Evolutionary conservation across 1,140 invertebrate genomes (phyloP).

Genomic region (Cyclina sinensis): DNA sequence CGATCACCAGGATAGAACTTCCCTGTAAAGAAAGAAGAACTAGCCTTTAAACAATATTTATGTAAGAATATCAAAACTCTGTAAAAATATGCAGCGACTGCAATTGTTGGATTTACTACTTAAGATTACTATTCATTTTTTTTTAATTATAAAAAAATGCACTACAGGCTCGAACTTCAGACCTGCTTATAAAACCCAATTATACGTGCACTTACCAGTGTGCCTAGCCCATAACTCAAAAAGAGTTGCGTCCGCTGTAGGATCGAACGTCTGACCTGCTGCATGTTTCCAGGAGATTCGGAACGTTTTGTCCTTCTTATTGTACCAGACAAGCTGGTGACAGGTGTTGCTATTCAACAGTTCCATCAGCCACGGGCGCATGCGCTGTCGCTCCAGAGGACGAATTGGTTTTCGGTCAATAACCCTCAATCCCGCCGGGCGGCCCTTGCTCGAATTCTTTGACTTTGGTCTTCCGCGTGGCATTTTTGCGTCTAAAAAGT

Average conservation of each 20-base stretch:
- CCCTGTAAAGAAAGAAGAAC: slow-evolving; percentile 25
- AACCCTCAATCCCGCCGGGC: background rate
- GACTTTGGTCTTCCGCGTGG: slow-evolving; percentile 29
- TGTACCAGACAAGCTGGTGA: slow-evolving; percentile 77
- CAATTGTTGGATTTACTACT: too few species aligned
- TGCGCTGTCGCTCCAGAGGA: slow-evolving; percentile 74
- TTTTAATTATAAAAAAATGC: too few species aligned
- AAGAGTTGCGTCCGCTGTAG: slow-evolving; percentile 73
- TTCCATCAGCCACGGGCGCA: slow-evolving; percentile 77
- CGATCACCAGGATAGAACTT: slow-evolving; percentile 71
- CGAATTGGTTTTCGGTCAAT: slow-evolving; percentile 70
- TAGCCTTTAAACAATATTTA: too few species aligned
- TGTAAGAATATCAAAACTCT: too few species aligned
- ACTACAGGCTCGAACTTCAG: too few species aligned
- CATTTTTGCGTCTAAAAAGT: too few species aligned
- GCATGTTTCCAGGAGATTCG: slow-evolving; percentile 82
- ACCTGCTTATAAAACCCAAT: too few species aligned
- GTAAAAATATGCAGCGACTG: too few species aligned
- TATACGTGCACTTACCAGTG: slow-evolving; percentile 73
- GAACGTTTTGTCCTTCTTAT: slow-evolving; percentile 75
- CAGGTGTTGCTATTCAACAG: slow-evolving; percentile 69
- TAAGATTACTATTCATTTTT: too few species aligned
- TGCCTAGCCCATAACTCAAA: slow-evolving; percentile 81
- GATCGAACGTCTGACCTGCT: slow-evolving; percentile 78
- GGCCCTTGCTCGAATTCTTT: background rate